These are phyloP conservation scores for Kryphioiulus occultus DNA, from an alignment of 2,888 invertebrate species.

Conservation along the genomic window DNA sequence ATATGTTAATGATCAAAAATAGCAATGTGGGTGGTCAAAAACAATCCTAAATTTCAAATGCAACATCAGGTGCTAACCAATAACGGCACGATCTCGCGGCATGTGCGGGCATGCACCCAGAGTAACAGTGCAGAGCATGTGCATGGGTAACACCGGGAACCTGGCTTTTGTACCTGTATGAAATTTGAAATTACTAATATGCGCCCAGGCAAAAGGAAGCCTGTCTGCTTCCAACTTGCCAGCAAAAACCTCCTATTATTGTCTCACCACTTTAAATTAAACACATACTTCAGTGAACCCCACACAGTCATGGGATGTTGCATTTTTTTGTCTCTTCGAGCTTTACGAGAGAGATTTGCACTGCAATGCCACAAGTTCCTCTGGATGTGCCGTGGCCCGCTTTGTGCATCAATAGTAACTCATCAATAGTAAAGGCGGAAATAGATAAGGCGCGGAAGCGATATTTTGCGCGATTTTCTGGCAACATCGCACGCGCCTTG, in stretches of 20 bases:
- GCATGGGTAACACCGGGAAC: neutral
- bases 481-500: too few species aligned
- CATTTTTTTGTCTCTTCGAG: neutral
- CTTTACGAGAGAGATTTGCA: neutral
- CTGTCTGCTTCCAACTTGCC: neutral
- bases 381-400: constrained; percentile 22
- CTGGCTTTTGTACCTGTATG: constrained; percentile 41
- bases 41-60: constrained; percentile 5
- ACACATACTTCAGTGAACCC: neutral
- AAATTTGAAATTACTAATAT: constrained; percentile 33
- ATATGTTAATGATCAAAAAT: neutral
- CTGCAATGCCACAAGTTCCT: constrained; percentile 15
- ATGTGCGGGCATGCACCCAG: constrained; percentile 17
- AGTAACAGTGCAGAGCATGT: constrained; percentile 32
- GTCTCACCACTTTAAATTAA: neutral
- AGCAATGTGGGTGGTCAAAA: neutral
- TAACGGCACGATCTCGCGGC: neutral
- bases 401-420: neutral
- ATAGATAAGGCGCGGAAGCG: too few species aligned
- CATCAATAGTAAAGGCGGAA: too few species aligned
- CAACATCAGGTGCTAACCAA: neutral
- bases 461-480: too few species aligned
- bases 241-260: neutral
- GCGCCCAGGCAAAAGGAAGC: neutral
- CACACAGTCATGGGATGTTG: constrained; percentile 13